Evolutionary conservation across 2,888 invertebrate genomes (phyloP), one percentile per base, ranked within the genome.

Genomic region (Dynastes hyllus): DNA sequence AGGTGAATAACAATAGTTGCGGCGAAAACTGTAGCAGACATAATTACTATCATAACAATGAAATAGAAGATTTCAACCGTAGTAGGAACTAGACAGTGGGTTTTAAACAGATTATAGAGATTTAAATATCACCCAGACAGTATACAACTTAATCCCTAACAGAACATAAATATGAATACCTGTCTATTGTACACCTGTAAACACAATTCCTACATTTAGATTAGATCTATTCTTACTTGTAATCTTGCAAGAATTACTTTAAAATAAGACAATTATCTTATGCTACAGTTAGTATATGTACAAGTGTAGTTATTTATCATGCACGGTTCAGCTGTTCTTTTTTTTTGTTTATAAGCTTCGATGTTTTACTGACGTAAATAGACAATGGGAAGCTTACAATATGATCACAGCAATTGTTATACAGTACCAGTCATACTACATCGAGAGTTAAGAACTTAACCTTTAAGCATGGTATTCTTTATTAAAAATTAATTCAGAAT

Each of bases 1-100:
- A 29, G 51, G 69, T 40, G 29, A 69, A 69, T 51, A 69, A 69
- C 67, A 63, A 63, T 63, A 11, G 67, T 50, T 69, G 27, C 51
- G 13, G 51, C 50, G 29, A 69, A 27, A 29, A 40, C 53, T 27
- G 22, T 16, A 69, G 5, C 13, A 27, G 27, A 66, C 22, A 40
- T 40, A 22, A 69, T 69, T 4, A 51, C 51, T 51, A 51, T 69
- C 11, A 51, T 51, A 51, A 51, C 9, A n/a, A 13, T 29, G 51
- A 69, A 69, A 53, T 69, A 50, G 27, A 13, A 27, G 66, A 67
- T 27, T 69, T 29, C 51, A 69, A 53, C 32, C 69, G 27, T 50
- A 51, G 51, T 22, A 69, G 63, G 29, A 63, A 32, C 27, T 29
- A 13, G n/a, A 63, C 63, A 29, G 8, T 27, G 5, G 29, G 3